Evolutionary conservation across 2,113 vertebrate genomes (phyloP).

Genomic region (Manacus vitellinus): DNA sequence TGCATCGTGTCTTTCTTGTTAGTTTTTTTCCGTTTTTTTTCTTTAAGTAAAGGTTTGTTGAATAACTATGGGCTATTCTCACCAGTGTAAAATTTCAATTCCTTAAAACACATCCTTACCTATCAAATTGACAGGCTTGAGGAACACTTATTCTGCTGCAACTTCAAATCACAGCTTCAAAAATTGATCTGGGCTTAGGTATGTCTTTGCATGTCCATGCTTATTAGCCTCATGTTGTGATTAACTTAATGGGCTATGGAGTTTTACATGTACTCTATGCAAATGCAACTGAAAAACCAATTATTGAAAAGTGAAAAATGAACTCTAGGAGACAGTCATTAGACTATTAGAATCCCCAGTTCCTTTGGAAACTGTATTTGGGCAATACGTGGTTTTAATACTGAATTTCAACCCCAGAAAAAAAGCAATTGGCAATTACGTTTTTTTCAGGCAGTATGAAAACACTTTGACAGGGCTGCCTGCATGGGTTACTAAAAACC

Average conservation of each 20-base stretch:
- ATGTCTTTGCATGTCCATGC: conserved; percentile 54
- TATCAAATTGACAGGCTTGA: conserved; percentile 15
- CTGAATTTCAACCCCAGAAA: not conserved
- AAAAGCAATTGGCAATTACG: not conserved
- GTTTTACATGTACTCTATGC: conserved; percentile 73
- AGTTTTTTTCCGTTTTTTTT: accelerated
- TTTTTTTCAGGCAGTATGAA: not conserved
- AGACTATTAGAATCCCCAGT: conserved; percentile 63
- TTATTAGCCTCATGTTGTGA: conserved; percentile 73
- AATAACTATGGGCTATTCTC: not conserved
- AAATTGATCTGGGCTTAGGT: conserved; percentile 69
- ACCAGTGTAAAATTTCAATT: conserved; percentile 20
- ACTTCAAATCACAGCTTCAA: conserved; percentile 47
- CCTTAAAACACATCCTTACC: conserved; percentile 15
- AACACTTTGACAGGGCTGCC: conserved; percentile 42
- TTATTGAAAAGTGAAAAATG: conserved; percentile 78
- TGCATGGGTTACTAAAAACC: not conserved
- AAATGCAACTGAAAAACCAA: conserved; percentile 75
- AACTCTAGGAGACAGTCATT: conserved; percentile 75
- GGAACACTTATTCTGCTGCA: conserved; percentile 42
- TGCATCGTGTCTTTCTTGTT: not conserved
- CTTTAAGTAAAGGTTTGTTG: not conserved
- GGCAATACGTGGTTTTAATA: conserved; percentile 57
- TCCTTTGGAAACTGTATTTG: conserved; percentile 58
- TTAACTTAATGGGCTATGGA: conserved; percentile 75